These are phyloP conservation scores for Axea sp. DNA, from an alignment of 2,888 invertebrate species.

Conservation along the genomic window DNA sequence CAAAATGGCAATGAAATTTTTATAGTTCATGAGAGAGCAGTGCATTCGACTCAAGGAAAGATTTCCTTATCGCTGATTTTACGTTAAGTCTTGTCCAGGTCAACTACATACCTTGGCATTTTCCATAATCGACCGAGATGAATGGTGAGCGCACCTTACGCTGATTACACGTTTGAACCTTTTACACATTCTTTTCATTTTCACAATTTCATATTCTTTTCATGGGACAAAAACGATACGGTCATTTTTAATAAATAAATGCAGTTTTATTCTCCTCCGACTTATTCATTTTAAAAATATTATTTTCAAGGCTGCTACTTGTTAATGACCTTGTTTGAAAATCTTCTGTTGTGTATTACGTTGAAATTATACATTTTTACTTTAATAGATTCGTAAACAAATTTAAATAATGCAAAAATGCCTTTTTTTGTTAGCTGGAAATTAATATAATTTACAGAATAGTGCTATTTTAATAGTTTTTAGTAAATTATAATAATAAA, in stretches of 20 bases:
- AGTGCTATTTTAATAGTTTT: no score
- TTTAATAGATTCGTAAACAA: no score
- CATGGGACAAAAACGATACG: conserved; percentile 13
- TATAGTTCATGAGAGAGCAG: conserved; percentile 37
- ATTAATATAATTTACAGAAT: no score
- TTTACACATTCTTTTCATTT: conserved; percentile 29
- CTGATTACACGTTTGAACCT: conserved; percentile 36
- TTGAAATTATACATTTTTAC: no score
- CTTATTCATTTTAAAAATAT: no score
- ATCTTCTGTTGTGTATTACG: no score
- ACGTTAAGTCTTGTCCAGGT: conserved; percentile 48
- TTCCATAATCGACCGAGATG: conserved; percentile 52
- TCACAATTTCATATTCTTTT: conserved; percentile 32
- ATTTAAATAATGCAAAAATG: no score
- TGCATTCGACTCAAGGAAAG: conserved; percentile 46
- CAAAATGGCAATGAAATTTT: conserved; percentile 59
- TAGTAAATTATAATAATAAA: no score
- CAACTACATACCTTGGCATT: conserved; percentile 52
- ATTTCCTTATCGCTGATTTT: conserved; percentile 52
- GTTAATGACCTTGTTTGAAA: no score
- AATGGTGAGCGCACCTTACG: conserved; percentile 34
- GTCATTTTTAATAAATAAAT: conserved; percentile 27
- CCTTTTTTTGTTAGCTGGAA: no score
- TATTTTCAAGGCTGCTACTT: no score
- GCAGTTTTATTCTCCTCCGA: conserved; percentile 33